Conservation (phyloP, 2,888 invertebrate genomes). For the Chrysotoxum bicinctum region DNA sequence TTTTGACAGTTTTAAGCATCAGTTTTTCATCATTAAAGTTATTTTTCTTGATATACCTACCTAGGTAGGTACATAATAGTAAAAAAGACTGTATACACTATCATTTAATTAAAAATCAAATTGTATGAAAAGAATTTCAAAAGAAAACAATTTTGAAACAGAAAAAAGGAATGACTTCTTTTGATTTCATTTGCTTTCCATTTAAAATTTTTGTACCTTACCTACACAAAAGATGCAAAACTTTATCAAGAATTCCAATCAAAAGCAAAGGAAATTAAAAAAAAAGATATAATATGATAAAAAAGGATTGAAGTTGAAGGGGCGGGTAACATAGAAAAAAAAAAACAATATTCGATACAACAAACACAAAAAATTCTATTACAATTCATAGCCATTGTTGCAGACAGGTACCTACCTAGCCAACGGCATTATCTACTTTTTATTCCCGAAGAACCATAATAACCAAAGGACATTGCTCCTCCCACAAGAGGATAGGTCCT, state of each 20-base stretch:
- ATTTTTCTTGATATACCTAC: no score
- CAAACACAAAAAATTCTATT: conserved; percentile 48
- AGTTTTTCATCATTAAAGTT: no score
- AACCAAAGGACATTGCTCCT: conserved; percentile 70
- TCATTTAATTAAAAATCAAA: conserved; percentile 49
- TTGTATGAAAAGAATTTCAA: conserved; percentile 21
- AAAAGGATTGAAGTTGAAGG: conserved; percentile 50
- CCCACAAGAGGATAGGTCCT: conserved; percentile 72
- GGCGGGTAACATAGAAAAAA: conserved; percentile 36
- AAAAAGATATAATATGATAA: conserved; percentile 37
- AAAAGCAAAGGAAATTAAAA: conserved; percentile 42
- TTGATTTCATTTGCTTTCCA: conserved; percentile 28
- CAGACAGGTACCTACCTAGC: conserved; percentile 52
- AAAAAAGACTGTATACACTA: conserved; percentile 22
- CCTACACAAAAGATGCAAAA: conserved; percentile 29
- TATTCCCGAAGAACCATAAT: conserved; percentile 34
- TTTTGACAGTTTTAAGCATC: no score
- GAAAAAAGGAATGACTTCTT: conserved; percentile 13
- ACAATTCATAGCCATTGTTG: conserved; percentile 30
- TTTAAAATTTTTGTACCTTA: conserved; percentile 5
- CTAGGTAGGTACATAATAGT: no score
- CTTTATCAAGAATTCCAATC: conserved; percentile 67
- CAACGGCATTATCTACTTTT: conserved; percentile 39
- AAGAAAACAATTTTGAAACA: background rate
- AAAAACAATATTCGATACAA: conserved; percentile 5